phyloP scores from a whole-genome alignment of 2,888 invertebrate genomes.

The Spisula solida region DNA sequence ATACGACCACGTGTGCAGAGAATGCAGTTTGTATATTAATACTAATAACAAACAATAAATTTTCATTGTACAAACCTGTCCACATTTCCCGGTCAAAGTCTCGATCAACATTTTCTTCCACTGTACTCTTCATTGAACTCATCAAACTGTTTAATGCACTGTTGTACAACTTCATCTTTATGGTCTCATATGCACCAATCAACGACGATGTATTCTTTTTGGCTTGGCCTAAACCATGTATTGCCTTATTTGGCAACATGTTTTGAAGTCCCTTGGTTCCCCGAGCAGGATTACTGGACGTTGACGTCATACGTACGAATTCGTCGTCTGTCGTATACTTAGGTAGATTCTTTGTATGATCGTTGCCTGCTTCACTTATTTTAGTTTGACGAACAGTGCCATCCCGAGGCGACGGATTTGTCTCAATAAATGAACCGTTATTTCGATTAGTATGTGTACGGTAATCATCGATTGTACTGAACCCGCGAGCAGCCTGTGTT shows the following conservation, averaged over 20 bases:
- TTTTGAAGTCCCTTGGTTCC: neutral
- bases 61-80: neutral
- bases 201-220: neutral
- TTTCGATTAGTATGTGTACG: neutral
- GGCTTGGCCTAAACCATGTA: neutral
- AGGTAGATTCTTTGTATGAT: neutral
- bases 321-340: neutral
- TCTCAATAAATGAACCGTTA: neutral
- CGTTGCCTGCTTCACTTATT: neutral
- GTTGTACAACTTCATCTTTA: conserved; percentile 6
- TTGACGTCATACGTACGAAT: neutral
- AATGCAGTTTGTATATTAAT: neutral
- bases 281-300: neutral
- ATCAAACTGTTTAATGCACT: conserved; percentile 9
- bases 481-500: neutral
- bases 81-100: conserved; percentile 10
- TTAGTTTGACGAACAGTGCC: neutral
- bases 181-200: neutral
- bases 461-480: neutral
- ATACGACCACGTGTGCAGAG: no score
- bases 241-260: neutral
- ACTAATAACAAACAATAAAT: neutral
- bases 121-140: neutral
- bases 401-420: neutral
- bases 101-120: neutral